Evolutionary conservation across 2,113 vertebrate species (phyloP), one percentile per base, ranked within the genome.

Genomic region (Perca flavescens): DNA sequence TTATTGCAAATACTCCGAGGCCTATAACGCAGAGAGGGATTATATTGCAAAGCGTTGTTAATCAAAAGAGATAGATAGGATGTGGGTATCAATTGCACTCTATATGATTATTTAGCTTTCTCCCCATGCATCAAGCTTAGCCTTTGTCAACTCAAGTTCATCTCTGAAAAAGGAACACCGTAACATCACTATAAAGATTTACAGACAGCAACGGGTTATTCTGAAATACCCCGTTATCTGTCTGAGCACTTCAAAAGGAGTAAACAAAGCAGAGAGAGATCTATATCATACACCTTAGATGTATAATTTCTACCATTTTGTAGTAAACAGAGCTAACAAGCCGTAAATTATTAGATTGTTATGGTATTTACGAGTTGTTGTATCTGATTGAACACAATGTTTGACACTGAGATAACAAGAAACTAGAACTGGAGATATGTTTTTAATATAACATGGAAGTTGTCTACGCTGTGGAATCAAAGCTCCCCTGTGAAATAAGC

Each of bases 21-120:
- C 22, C 34, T 11, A 61, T 74, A 82, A 80, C 82, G 65, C 64
- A 79, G 19, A 82, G 47, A 66, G 21, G 16, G 19, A 84, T 73
- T 70, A 52, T 70, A 68, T 21, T 54, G 46, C 36, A 66, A 75
- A 50, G 47, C 40, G 57, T 74, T 61, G 52, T 66, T 79, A 54
- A 85, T 82, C 61, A 87, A 79, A 80, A 79, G 9, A 79, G n/a
- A 83, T 79, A 17, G 67, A 62, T 15, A 58, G 6, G 21, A 72
- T 65, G 10, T 25, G 46, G 31, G 14, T 61, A 31, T 50, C 49
- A 76, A 60, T 56, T 54, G 31, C 22, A 31, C 4, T 60, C 50
- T 60, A 7, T 64, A 21, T 49, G 4, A 28, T 63, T 64, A n/a
- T 83, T 73, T 72, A 21, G 2, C 17, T 83, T 16, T 25, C 25